Evolutionary conservation across 2,113 vertebrate genomes (phyloP).

Genomic region (Poicephalus meyeri): DNA sequence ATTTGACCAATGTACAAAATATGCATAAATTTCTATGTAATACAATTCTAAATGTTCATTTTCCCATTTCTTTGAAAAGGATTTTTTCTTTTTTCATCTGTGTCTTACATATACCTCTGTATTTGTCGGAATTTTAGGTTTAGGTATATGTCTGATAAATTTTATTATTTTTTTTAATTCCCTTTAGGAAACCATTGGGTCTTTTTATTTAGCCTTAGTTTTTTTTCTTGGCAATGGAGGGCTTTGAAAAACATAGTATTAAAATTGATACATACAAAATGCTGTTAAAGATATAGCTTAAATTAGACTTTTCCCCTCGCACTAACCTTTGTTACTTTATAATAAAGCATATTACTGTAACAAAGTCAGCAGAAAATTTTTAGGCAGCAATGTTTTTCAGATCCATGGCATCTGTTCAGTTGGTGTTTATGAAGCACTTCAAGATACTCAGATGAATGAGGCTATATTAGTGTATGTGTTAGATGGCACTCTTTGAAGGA

Average conservation of each 20-base stretch:
- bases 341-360: background rate
- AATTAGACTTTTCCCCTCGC: background rate
- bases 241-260: background rate
- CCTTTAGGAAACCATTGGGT: background rate
- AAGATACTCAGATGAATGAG: constrained; percentile 3
- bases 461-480: background rate
- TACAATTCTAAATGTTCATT: background rate
- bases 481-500: background rate
- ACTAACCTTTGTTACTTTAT: background rate
- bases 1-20: background rate
- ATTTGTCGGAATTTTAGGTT: background rate
- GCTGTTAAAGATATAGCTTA: background rate
- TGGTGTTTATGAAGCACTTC: constrained; percentile 25
- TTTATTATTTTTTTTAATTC: background rate
- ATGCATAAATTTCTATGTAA: background rate
- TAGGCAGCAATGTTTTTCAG: background rate
- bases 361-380: constrained; percentile 30
- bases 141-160: background rate
- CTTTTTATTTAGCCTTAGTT: background rate
- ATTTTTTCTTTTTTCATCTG: background rate
- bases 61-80: background rate
- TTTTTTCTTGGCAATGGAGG: background rate
- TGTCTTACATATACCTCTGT: background rate
- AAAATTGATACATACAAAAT: background rate
- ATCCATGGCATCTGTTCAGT: constrained; percentile 1